Percentiles rank a stretch among this genome's conserved stretches.
phyloP scores from a whole-genome alignment of 2,797 vertebrate species.

The Propithecus perrieri region DNA sequence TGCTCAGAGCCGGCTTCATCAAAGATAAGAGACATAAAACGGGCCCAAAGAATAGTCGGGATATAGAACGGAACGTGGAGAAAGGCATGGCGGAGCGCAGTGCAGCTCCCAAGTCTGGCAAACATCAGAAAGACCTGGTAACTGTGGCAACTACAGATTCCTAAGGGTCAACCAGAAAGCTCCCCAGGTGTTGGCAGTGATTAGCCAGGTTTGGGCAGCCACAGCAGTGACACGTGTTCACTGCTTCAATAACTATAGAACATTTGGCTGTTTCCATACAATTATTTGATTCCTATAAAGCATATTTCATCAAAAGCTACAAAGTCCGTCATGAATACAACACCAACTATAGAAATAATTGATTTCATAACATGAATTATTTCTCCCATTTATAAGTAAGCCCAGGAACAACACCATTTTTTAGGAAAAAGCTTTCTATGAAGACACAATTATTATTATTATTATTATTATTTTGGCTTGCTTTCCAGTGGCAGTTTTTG shows the following conservation, averaged over 20 bases:
- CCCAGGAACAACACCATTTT: neutral
- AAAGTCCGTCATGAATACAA: neutral
- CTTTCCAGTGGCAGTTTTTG: neutral
- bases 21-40: neutral
- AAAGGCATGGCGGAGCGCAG: neutral
- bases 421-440: neutral
- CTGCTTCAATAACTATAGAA: neutral
- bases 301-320: neutral
- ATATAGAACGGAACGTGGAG: neutral
- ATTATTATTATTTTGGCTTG: neutral
- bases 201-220: neutral
- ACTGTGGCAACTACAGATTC: neutral
- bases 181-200: neutral
- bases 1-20: neutral
- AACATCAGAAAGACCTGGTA: neutral
- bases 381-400: neutral
- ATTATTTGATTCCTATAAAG: neutral
- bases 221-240: neutral
- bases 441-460: neutral
- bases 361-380: neutral
- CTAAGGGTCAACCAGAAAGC: neutral
- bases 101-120: neutral
- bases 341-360: neutral
- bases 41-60: neutral
- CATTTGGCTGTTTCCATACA: neutral